Evolutionary conservation across 1,140 invertebrate genomes (phyloP), one percentile per base, ranked within the genome.

Genomic region (Hypsibius dujardini): DNA sequence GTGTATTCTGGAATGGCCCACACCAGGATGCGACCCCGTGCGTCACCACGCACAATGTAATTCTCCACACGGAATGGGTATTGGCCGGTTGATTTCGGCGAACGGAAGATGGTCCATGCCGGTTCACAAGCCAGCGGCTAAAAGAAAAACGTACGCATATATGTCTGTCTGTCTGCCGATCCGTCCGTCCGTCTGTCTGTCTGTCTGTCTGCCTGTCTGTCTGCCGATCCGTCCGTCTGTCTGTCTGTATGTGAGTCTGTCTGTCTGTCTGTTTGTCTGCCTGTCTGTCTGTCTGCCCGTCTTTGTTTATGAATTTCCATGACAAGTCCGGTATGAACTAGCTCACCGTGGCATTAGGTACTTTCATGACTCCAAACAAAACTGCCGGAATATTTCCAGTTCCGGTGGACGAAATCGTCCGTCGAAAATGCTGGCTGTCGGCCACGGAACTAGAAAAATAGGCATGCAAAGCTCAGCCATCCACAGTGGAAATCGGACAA

Each of bases 41-140:
- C 91, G 80, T 96, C 92, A 0, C 92, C 92, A 7, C 92, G 82
- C 2, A 95, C 76, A 28, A 95, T 77, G 75, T 90, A 84, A 67
- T 89, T 85, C 1, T 83, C 75, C n/a, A 81, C 47, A 46, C 42
- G 70, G 47, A 70, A 70, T 47, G 78, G 46, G 77, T 76, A 72
- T 77, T 76, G 7, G 76, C 76, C 59, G 73, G 69, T 79, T 77
- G 60, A 73, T 73, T 59, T 74, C 76, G 1, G 73, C 76, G 71
- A 78, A 74, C 28, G 77, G 76, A n/a, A 79, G 72, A 72, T 76
- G 74, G 70, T 78, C 77, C 47, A 78, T 72, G 71, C 78, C 72
- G 90, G 93, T 50, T 89, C 90, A 79, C 90, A 94, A 0, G 89
- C 90, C n/a, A 93, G 80, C 7, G 86, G 84, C 89, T 90, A 67